Evolutionary conservation across 2,113 vertebrate species (phyloP).

Genomic region (Hiodon alosoides): DNA sequence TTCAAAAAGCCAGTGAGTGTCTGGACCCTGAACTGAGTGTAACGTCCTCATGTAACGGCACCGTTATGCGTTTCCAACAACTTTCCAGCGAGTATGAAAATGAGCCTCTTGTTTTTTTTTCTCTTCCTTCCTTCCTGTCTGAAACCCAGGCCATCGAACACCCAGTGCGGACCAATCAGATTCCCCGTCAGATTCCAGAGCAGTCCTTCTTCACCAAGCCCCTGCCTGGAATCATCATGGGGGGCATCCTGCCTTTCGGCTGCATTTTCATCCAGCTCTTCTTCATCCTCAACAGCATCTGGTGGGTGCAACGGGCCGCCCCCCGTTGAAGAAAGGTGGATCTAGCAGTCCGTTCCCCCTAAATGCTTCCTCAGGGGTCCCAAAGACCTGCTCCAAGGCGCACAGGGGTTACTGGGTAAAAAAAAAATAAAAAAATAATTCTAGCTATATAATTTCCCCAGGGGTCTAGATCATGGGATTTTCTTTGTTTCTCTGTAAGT

Average conservation of each 20-base stretch:
- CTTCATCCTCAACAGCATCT: conserved; percentile 98
- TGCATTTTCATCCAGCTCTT: conserved; percentile 99
- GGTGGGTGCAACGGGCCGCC: conserved; percentile 60
- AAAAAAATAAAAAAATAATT: no score
- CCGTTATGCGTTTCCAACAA: no score
- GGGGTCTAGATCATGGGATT: no score
- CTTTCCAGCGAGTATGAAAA: no score
- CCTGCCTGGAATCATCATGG: conserved; percentile 92
- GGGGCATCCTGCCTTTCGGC: conserved; percentile 93
- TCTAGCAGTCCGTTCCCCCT: no score
- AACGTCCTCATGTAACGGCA: background rate
- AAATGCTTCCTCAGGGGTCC: no score
- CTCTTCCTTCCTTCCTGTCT: conserved; percentile 4
- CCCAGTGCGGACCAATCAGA: conserved; percentile 95
- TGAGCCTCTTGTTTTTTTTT: no score
- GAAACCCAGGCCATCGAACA: conserved; percentile 82
- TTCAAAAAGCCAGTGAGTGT: conserved; percentile 89
- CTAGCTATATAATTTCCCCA: no score
- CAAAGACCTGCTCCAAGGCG: no score
- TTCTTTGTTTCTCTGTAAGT: no score
- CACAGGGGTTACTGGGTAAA: no score
- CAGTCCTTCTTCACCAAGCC: conserved; percentile 97
- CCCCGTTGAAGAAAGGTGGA: no score
- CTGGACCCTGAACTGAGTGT: conserved; percentile 38
- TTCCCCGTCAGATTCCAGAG: conserved; percentile 94